Evolutionary conservation across 1,140 invertebrate species (phyloP).

Genomic region (Apis mellifera): Amel_HAv3.1 CM009936.2:10908001-10908500

Average conservation of each 20-base stretch:
- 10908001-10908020: no score
- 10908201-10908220: constrained; percentile 63
- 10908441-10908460: constrained; percentile 30
- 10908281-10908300: constrained; percentile 76
- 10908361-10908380: constrained; percentile 80
- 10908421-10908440: constrained; percentile 62
- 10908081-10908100: neutral
- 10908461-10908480: constrained; percentile 61
- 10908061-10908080: neutral
- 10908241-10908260: constrained; percentile 79
- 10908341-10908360: constrained; percentile 70
- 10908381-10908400: constrained; percentile 70
- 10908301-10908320: constrained; percentile 77
- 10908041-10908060: no score
- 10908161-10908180: constrained; percentile 46
- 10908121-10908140: constrained; percentile 44
- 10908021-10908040: no score
- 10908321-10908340: constrained; percentile 64
- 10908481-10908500: constrained; percentile 17
- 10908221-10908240: constrained; percentile 69
- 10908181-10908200: constrained; percentile 57
- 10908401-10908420: constrained; percentile 67
- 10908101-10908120: constrained; percentile 33
- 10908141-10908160: constrained; percentile 46
- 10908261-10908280: constrained; percentile 75